phyloP scores from a whole-genome alignment of 2,797 vertebrate species.

The Zalophus californianus region DNA sequence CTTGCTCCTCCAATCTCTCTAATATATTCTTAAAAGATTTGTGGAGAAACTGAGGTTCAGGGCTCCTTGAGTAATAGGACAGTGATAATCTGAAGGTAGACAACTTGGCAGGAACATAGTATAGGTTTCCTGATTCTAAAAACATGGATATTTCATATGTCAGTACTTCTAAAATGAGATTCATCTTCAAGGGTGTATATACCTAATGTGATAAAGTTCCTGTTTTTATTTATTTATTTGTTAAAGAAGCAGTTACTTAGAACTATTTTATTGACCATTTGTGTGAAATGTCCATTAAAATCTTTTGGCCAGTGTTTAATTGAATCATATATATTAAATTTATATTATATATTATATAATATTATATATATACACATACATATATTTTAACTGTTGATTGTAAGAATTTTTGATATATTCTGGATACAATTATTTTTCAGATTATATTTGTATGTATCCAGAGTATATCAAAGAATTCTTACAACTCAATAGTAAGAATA shows the following conservation, averaged over 20 bases:
- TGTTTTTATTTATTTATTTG: neutral
- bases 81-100: neutral
- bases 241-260: neutral
- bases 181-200: neutral
- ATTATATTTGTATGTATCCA: neutral
- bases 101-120: neutral
- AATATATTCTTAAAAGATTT: neutral
- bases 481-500: neutral
- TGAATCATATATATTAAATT: neutral
- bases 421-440: neutral
- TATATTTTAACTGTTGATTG: neutral
- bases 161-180: slow-evolving; percentile 11
- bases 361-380: neutral
- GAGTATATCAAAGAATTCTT: neutral
- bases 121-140: neutral
- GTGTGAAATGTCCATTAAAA: neutral
- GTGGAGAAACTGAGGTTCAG: neutral
- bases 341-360: neutral
- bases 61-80: neutral
- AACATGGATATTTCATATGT: neutral
- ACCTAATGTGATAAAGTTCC: neutral
- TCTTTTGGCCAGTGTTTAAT: neutral
- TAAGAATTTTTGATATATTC: neutral
- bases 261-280: neutral
- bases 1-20: neutral